Conservation (phyloP, 2,113 vertebrate genomes). For the Nibea coibor region DNA sequence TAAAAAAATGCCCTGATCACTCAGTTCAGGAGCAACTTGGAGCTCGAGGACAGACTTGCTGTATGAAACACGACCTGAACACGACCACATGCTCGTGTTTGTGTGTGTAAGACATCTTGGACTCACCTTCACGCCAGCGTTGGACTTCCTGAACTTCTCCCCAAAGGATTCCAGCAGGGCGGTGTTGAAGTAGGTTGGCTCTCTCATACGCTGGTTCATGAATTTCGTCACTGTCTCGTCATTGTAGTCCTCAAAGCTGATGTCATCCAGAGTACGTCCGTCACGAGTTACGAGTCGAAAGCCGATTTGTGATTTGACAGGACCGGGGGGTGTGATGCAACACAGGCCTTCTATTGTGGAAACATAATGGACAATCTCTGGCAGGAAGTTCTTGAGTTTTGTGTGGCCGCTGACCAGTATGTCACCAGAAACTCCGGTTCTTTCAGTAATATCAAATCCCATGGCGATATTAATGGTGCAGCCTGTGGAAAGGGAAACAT, state of each 20-base stretch:
- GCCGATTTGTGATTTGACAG: conserved; percentile 69
- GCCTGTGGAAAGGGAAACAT: conserved; percentile 64
- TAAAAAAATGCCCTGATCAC: too few relatives aligned
- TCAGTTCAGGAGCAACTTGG: too few relatives aligned
- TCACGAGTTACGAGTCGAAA: conserved; percentile 74
- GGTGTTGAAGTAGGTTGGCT: conserved; percentile 80
- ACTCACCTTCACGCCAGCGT: conserved; percentile 78
- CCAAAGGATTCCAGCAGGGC: conserved; percentile 82
- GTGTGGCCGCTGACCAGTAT: conserved; percentile 71
- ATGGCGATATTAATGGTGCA: conserved; percentile 87
- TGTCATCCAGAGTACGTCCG: conserved; percentile 78
- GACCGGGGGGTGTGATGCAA: conserved; percentile 54
- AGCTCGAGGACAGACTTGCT: too few relatives aligned
- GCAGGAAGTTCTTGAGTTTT: conserved; percentile 77
- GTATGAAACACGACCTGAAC: too few relatives aligned
- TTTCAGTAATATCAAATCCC: conserved; percentile 87
- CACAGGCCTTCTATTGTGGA: conserved; percentile 78
- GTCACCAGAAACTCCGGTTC: not conserved
- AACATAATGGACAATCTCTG: conserved; percentile 77
- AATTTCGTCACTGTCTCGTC: conserved; percentile 81
- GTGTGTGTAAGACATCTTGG: too few relatives aligned
- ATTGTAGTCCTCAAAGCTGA: conserved; percentile 81
- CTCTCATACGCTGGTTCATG: conserved; percentile 60
- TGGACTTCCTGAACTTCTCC: conserved; percentile 74
- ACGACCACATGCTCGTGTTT: too few relatives aligned